Conservation (phyloP, 2,113 vertebrate species). For the Saguinus imperator region DNA sequence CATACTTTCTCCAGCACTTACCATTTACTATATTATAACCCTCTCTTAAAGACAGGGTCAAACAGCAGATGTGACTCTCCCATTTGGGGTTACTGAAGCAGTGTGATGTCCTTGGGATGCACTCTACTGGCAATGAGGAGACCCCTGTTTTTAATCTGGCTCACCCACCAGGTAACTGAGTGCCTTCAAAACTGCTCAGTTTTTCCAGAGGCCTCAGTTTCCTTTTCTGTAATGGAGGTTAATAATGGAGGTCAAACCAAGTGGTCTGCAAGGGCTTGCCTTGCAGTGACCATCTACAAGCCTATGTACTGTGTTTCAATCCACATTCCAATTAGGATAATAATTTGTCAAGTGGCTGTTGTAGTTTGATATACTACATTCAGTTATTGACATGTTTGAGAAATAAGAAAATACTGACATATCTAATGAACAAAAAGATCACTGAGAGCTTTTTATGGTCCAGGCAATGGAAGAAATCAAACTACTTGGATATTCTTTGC, state of each 20-base stretch:
- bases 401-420: not conserved
- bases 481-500: not conserved
- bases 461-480: not conserved
- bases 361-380: not conserved
- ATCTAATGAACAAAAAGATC: not conserved
- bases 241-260: not conserved
- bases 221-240: not conserved
- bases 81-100: not conserved
- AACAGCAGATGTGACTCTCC: not conserved
- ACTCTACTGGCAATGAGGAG: not conserved
- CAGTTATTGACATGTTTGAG: not conserved
- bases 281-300: not conserved
- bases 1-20: not conserved
- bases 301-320: not conserved
- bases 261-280: not conserved
- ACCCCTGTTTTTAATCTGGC: not conserved
- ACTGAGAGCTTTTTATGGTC: not conserved
- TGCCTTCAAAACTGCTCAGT: not conserved
- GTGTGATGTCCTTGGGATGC: not conserved
- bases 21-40: not conserved
- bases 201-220: not conserved
- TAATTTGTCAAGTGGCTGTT: not conserved
- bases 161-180: not conserved
- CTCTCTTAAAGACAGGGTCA: not conserved
- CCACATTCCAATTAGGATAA: not conserved